Percentiles rank a stretch among this genome's conserved stretches.
phyloP scores from a whole-genome alignment of 2,888 invertebrate genomes.

The Lamproptera curius region DNA sequence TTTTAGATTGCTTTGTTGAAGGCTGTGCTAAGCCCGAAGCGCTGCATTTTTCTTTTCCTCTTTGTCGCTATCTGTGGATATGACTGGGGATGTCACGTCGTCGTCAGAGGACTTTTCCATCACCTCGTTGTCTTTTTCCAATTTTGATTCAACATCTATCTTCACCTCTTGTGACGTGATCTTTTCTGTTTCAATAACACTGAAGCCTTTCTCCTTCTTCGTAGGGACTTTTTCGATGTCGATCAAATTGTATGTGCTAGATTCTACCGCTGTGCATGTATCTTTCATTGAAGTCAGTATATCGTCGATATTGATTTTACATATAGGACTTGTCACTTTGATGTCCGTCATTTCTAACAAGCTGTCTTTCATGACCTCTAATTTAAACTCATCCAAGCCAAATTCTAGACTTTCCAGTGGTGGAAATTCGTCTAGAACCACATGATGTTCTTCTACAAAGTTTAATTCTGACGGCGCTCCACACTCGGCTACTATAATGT shows the following conservation, averaged over 20 bases:
- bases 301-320: constrained; percentile 68
- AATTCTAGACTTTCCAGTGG: constrained; percentile 62
- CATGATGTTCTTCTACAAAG: constrained; percentile 69
- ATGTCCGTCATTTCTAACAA: constrained; percentile 55
- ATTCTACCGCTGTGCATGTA: constrained; percentile 49
- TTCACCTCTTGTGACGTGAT: constrained; percentile 62
- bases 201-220: constrained; percentile 61
- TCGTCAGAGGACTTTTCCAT: constrained; percentile 79
- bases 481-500: constrained; percentile 71
- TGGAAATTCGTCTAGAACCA: constrained; percentile 54
- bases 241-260: constrained; percentile 62
- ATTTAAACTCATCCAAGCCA: constrained; percentile 62
- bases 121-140: constrained; percentile 47
- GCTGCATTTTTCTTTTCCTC: constrained; percentile 60
- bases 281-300: constrained; percentile 66
- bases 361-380: constrained; percentile 69
- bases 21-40: constrained; percentile 53
- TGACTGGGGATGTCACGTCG: constrained; percentile 68
- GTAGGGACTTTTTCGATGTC: constrained; percentile 62
- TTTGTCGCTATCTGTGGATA: constrained; percentile 78
- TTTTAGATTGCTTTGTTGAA: constrained; percentile 64
- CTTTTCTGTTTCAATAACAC: constrained; percentile 60
- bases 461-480: constrained; percentile 63
- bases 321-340: constrained; percentile 60
- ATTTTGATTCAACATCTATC: constrained; percentile 53